Base-by-base conservation (phyloP, 2,797 vertebrate species). In the Etheostoma nigrum region DNA sequence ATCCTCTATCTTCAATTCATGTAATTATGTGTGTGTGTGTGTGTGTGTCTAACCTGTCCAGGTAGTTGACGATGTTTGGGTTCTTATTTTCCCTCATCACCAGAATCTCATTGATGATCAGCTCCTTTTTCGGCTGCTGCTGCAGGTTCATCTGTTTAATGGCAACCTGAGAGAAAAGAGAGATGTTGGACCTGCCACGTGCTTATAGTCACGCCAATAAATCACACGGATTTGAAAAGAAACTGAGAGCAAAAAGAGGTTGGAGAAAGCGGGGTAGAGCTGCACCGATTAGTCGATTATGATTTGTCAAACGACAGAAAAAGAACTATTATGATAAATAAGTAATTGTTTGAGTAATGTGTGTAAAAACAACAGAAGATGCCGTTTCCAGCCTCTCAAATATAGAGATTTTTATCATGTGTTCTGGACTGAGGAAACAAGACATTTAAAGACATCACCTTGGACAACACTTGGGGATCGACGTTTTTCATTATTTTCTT, bases 41-140 rank as follows among this genome's bases (percentile, higher is more conserved):
- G 62, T 14, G 13, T 1, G 49, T 27, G 4, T 63, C 76, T 81
- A 1, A 99, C 98, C 98, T 99, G 96, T 99, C 97, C 94, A 99
- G 90, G 86, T 99, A 99, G 93, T 99, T 99, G 85, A 99, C 98
- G 3, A 99, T 99, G 82, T 99, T 99, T 40, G 97, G 97, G 90
- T 99, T 98, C 86, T 99, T 99, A 94, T 99, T 99, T 98, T 99
- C 97, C 97, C 98, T 97, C 98, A 99, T 99, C 73, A 99, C 98
- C 57, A 99, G 95, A 79, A 99, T 99, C 94, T 99, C 98, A 45
- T 99, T 99, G 88, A 99, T 99, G 89, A 99, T 99, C 88, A 99
- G 92, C 66, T 99, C 98, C 78, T 99, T 99, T 91, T 99, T 99
- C 1, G 97, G 97, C 92, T 99, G 98, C 92, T 99, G 97, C 92